These are phyloP conservation scores for Agapostemon virescens DNA, from an alignment of 2,888 invertebrate genomes.

Conservation along the genomic window DNA sequence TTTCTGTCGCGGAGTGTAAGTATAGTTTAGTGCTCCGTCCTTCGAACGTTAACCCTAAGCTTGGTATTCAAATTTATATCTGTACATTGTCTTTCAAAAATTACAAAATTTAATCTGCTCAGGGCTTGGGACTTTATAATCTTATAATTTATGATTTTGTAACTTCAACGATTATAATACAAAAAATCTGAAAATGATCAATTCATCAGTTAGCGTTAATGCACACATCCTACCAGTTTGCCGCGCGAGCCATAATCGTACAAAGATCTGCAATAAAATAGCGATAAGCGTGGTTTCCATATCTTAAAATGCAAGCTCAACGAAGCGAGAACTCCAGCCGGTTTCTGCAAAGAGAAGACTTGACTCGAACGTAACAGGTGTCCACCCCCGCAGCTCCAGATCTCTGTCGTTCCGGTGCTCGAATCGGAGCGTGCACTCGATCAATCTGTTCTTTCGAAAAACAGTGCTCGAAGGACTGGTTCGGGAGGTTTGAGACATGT, in stretches of 20 bases:
- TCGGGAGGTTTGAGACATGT: neutral
- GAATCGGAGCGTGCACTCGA: neutral
- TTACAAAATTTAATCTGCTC: no score
- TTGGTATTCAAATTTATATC: no score
- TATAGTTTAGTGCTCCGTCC: no score
- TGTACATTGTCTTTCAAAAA: no score
- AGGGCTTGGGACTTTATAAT: no score
- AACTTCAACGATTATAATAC: no score
- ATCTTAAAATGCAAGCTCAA: neutral
- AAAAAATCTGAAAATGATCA: no score
- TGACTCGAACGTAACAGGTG: neutral
- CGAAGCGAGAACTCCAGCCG: neutral
- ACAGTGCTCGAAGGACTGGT: neutral
- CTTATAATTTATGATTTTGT: no score
- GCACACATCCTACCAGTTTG: neutral
- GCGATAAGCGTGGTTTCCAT: neutral
- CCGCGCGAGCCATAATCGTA: neutral
- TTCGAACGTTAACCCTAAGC: no score
- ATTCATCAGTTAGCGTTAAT: no score
- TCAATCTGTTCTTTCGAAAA: slow-evolving; percentile 8
- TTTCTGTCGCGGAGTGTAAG: no score
- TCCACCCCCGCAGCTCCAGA: slow-evolving; percentile 2
- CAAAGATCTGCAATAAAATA: neutral
- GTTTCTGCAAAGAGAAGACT: neutral
- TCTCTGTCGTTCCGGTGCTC: neutral